A percentile compares a stretch with the other conserved stretches of the same genome.
Conservation (phyloP, 2,113 vertebrate species). For the Antennarius striatus region DNA sequence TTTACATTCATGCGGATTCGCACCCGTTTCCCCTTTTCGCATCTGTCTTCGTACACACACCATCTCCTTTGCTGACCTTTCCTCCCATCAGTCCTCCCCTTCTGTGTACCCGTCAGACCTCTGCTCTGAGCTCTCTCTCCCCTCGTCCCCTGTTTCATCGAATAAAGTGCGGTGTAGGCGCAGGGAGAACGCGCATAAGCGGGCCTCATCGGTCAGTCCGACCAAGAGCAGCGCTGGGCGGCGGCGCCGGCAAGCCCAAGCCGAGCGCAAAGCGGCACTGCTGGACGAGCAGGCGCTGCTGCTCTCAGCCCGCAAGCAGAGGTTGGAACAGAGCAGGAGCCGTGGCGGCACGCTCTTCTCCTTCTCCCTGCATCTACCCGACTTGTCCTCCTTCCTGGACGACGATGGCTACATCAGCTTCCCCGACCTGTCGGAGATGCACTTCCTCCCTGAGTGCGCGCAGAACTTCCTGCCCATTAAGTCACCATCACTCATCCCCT, state of each 20-base stretch:
- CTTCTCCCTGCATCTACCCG: conserved; percentile 98
- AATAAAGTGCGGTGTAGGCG: conserved; percentile 88
- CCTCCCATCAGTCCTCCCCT: conserved; percentile 75
- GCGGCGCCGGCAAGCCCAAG: conserved; percentile 72
- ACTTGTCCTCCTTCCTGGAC: conserved; percentile 90
- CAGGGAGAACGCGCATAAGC: conserved; percentile 81
- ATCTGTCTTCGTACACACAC: conserved; percentile 37
- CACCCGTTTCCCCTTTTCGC: conserved; percentile 35
- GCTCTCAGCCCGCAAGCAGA: conserved; percentile 83
- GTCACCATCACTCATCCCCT: conserved; percentile 95
- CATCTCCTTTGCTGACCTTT: conserved; percentile 63
- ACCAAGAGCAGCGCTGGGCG: conserved; percentile 60
- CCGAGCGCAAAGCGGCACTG: conserved; percentile 81
- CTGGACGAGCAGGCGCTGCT: conserved; percentile 82
- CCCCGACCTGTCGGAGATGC: conserved; percentile 90
- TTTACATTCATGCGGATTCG: conserved; percentile 60
- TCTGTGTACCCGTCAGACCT: conserved; percentile 81
- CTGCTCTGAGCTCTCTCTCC: conserved; percentile 80
- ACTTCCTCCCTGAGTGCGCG: conserved; percentile 88
- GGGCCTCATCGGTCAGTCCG: conserved; percentile 73
- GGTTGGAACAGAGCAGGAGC: conserved; percentile 75
- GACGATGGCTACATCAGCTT: conserved; percentile 96
- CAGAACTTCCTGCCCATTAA: conserved; percentile 93
- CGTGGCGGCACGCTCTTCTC: conserved; percentile 89
- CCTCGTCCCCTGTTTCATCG: conserved; percentile 80